Conservation (phyloP, 2,113 vertebrate genomes). For the Colossoma macropomum region DNA sequence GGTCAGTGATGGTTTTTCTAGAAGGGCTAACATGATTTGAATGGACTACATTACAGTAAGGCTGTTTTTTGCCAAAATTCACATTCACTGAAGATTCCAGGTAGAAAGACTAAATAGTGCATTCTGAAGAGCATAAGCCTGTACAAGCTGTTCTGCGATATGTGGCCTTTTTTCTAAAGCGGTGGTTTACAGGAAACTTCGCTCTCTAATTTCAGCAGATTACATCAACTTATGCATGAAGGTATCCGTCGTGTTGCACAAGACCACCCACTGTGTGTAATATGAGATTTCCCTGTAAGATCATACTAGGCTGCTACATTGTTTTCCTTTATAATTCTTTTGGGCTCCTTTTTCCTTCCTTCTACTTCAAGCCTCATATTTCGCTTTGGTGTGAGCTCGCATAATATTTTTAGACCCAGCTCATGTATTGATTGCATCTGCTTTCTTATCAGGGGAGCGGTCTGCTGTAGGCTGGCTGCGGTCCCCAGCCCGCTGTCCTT, state of each 20-base stretch:
- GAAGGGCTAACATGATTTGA: too few relatives aligned
- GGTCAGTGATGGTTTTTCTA: too few relatives aligned
- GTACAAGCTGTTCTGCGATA: background rate
- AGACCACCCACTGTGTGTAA: slow-evolving; percentile 55
- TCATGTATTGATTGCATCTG: slow-evolving; percentile 71
- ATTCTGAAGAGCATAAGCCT: too few relatives aligned
- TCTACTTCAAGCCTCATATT: slow-evolving; percentile 43
- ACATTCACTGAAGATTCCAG: too few relatives aligned
- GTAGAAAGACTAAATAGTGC: too few relatives aligned
- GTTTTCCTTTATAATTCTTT: background rate
- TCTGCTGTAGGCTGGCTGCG: slow-evolving; percentile 64
- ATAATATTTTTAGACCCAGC: slow-evolving; percentile 68
- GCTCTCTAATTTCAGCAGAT: slow-evolving; percentile 56
- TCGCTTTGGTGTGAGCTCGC: slow-evolving; percentile 53
- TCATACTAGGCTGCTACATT: slow-evolving; percentile 61
- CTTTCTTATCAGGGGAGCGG: slow-evolving; percentile 59
- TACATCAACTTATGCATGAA: slow-evolving; percentile 48
- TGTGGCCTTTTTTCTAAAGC: background rate
- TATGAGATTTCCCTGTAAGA: slow-evolving; percentile 62
- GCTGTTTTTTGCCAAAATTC: too few relatives aligned
- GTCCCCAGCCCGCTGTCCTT: slow-evolving; percentile 67
- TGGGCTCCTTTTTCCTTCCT: slow-evolving; percentile 48
- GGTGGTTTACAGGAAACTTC: slow-evolving; percentile 14
- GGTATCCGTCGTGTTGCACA: slow-evolving; percentile 57
- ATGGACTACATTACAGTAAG: too few relatives aligned